Percentiles rank a stretch among this genome's conserved stretches.
Evolutionary conservation across 2,888 invertebrate genomes (phyloP).

Genomic region (Tetheella fluctuosa): DNA sequence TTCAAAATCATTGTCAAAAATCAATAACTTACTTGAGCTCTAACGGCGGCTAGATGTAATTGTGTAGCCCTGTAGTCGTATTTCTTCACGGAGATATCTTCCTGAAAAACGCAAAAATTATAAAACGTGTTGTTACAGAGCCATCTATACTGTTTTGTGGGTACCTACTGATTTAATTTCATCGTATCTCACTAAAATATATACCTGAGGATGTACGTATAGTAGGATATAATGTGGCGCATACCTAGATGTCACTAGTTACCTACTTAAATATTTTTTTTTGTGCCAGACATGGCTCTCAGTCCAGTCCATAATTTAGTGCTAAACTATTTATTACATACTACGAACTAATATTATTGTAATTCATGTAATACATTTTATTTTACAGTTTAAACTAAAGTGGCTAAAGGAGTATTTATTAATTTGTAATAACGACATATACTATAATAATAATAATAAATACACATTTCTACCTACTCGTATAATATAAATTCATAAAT

Average conservation of each 20-base stretch:
- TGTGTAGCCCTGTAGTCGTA: slow-evolving; percentile 97
- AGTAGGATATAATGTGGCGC: too few relatives aligned
- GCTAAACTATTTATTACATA: too few relatives aligned
- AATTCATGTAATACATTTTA: not conserved
- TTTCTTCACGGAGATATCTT: slow-evolving; percentile 96
- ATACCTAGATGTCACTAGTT: not conserved
- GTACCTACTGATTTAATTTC: not conserved
- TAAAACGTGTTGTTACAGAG: slow-evolving; percentile 5
- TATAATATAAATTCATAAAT: too few relatives aligned
- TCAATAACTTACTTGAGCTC: slow-evolving; percentile 91
- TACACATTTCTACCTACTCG: too few relatives aligned
- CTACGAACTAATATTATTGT: too few relatives aligned
- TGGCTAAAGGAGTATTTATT: too few relatives aligned
- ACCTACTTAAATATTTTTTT: not conserved
- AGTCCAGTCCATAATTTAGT: too few relatives aligned
- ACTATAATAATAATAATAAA: too few relatives aligned
- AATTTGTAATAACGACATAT: too few relatives aligned
- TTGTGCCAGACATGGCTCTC: too few relatives aligned
- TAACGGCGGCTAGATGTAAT: slow-evolving; percentile 94
- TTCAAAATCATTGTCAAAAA: not conserved
- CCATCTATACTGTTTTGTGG: not conserved
- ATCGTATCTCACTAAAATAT: not conserved
- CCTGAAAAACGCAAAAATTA: slow-evolving; percentile 80
- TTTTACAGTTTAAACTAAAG: too few relatives aligned
- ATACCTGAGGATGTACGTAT: not conserved